Conservation (phyloP, 1,140 invertebrate genomes). For the Apis florea region DNA sequence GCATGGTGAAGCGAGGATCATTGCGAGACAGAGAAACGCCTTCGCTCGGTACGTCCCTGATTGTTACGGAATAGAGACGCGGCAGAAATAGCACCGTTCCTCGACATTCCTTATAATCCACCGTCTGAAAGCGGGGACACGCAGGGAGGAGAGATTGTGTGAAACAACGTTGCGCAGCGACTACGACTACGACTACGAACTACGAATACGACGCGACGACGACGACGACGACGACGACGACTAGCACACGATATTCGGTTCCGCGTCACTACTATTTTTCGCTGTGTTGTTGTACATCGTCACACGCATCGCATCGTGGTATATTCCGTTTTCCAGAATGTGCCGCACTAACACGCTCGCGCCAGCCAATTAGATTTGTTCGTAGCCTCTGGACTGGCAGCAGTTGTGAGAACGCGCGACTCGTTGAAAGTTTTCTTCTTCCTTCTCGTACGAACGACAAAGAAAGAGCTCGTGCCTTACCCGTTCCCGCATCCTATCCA, state of each 20-base stretch:
- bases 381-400: conserved; percentile 37
- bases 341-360: conserved; percentile 33
- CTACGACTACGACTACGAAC: not conserved
- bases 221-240: not conserved
- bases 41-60: conserved; percentile 27
- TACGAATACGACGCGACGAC: too few species aligned
- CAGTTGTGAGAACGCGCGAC: conserved; percentile 40
- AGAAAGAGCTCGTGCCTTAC: not conserved
- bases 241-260: not conserved
- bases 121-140: conserved; percentile 14
- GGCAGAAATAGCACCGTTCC: conserved; percentile 46
- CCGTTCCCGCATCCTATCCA: too few species aligned
- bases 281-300: not conserved
- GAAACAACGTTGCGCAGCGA: not conserved
- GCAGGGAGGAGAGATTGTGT: conserved; percentile 1
- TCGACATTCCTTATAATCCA: conserved; percentile 51
- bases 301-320: not conserved
- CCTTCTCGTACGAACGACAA: not conserved
- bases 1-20: not conserved
- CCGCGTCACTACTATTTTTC: not conserved
- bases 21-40: not conserved
- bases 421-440: conserved; percentile 10
- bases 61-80: conserved; percentile 43
- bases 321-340: conserved; percentile 37
- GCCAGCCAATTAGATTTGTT: conserved; percentile 37